Evolutionary conservation across 2,113 vertebrate species (phyloP).

Genomic region (Siniperca chuatsi): DNA sequence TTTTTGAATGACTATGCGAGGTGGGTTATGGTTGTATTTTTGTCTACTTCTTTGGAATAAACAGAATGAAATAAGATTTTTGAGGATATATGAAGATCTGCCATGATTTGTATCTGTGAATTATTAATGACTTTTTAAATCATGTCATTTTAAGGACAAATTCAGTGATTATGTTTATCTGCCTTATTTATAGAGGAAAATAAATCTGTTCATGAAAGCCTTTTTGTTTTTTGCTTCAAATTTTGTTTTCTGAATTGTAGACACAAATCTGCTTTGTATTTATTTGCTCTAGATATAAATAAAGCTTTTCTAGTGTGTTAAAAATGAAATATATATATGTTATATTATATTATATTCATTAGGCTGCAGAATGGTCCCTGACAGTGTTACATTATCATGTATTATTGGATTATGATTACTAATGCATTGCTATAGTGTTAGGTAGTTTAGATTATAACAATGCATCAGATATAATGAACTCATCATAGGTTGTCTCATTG

Average conservation of each 20-base stretch:
- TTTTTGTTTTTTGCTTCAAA: slow-evolving; percentile 1
- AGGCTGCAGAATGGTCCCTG: not conserved
- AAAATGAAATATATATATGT: not conserved
- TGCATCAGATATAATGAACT: not conserved
- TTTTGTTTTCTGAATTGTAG: not conserved
- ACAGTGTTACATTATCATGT: not conserved
- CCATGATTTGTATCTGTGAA: slow-evolving; percentile 68
- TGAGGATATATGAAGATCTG: slow-evolving; percentile 64
- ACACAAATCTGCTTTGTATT: not conserved
- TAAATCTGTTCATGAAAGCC: slow-evolving; percentile 54
- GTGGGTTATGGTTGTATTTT: slow-evolving; percentile 50
- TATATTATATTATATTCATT: not conserved
- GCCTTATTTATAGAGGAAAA: slow-evolving; percentile 78
- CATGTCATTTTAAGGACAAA: slow-evolving; percentile 70
- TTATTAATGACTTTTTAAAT: slow-evolving; percentile 56
- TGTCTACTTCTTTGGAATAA: slow-evolving; percentile 65
- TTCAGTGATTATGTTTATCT: slow-evolving; percentile 65
- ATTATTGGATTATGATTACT: not conserved
- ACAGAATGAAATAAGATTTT: slow-evolving; percentile 55
- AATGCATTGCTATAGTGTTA: not conserved
- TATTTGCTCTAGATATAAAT: not conserved
- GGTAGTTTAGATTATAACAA: not conserved
- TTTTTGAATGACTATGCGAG: slow-evolving; percentile 46
- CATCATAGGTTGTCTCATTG: not conserved
- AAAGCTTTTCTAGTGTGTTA: not conserved